Conservation (phyloP, 2,888 invertebrate species). For the Acrobasis suavella region DNA sequence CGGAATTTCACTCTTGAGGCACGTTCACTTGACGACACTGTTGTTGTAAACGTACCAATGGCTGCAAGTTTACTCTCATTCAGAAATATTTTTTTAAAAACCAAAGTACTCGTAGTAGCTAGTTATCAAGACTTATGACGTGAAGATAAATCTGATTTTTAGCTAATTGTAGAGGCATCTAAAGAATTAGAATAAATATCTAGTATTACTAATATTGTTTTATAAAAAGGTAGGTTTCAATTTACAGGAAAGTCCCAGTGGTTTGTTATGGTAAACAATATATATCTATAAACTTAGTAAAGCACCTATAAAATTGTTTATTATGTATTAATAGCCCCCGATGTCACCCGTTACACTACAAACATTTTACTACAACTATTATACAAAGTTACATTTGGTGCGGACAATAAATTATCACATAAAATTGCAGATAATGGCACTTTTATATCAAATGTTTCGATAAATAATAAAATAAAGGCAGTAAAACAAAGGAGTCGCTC, state of each 20-base stretch:
- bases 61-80: constrained; percentile 14
- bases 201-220: background rate
- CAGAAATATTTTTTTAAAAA: background rate
- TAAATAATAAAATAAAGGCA: constrained; percentile 76
- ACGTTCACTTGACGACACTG: constrained; percentile 34
- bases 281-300: too few species aligned
- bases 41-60: constrained; percentile 15
- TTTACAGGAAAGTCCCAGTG: too few species aligned
- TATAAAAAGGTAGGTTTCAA: background rate
- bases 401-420: constrained; percentile 64
- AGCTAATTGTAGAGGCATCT: too few species aligned
- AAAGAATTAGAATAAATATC: too few species aligned
- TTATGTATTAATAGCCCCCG: background rate
- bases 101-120: background rate
- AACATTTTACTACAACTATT: constrained; percentile 22
- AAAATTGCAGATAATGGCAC: constrained; percentile 68
- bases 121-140: too few species aligned
- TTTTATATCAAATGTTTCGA: constrained; percentile 75
- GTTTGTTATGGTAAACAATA: too few species aligned
- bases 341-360: background rate
- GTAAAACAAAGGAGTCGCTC: constrained; percentile 71
- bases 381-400: constrained; percentile 45
- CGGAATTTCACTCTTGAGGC: constrained; percentile 37
- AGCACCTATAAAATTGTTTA: background rate
- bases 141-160: too few species aligned